Evolutionary conservation across 2,113 vertebrate genomes (phyloP).

Genomic region (Electrona antarctica): DNA sequence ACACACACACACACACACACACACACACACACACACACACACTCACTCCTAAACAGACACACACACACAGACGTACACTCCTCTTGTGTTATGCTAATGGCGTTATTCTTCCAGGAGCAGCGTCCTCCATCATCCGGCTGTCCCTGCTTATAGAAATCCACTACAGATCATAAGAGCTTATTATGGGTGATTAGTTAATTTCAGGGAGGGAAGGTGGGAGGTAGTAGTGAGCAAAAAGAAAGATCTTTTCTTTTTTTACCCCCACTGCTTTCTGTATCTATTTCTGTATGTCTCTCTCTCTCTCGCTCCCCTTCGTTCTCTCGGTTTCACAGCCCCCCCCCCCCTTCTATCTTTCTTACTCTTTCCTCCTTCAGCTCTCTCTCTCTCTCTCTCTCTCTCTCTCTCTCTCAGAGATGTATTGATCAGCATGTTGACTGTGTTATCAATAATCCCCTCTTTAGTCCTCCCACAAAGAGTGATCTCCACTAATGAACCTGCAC

Average conservation of each 20-base stretch:
- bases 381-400: conserved; percentile 16
- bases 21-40: conserved; percentile 26
- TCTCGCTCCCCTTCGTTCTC: no score
- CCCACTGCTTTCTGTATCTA: conserved; percentile 28
- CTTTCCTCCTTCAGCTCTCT: neutral
- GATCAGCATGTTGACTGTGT: conserved; percentile 62
- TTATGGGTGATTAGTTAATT: conserved; percentile 92
- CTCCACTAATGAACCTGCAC: conserved; percentile 71
- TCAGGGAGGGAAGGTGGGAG: conserved; percentile 63
- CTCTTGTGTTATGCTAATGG: conserved; percentile 85
- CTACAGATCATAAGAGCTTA: conserved; percentile 91
- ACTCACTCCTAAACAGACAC: conserved; percentile 27
- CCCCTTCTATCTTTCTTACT: neutral
- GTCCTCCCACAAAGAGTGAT: conserved; percentile 58
- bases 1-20: conserved; percentile 27
- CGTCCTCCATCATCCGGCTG: conserved; percentile 87
- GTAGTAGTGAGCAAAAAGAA: conserved; percentile 50
- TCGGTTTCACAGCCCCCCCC: conserved; percentile 30
- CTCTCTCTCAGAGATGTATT: conserved; percentile 56
- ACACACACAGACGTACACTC: conserved; percentile 11
- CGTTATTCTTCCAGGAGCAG: conserved; percentile 84
- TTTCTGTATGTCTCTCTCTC: conserved; percentile 14
- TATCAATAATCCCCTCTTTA: conserved; percentile 79
- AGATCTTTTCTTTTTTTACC: conserved; percentile 36
- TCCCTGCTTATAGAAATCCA: conserved; percentile 87